These are phyloP conservation scores for Xenopus tropicalis DNA, from an alignment of 2,113 vertebrate genomes.

Conservation along the genomic window DNA sequence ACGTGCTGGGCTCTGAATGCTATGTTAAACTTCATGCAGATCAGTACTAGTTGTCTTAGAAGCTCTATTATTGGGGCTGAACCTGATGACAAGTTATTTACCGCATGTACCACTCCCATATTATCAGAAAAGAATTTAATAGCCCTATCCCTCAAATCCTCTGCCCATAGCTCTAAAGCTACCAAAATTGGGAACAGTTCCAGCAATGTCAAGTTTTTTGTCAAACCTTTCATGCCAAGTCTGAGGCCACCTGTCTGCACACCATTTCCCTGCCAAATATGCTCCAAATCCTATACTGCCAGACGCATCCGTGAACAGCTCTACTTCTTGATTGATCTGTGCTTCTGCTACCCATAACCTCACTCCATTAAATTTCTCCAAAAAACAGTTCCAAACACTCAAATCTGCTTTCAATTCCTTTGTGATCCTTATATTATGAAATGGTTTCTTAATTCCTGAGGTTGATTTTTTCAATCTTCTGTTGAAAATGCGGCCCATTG, in stretches of 20 bases:
- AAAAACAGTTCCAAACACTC: background rate
- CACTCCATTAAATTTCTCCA: background rate
- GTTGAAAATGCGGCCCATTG: background rate
- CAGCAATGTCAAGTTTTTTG: background rate
- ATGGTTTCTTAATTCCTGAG: background rate
- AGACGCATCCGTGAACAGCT: background rate
- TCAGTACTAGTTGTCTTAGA: background rate
- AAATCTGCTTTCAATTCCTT: background rate
- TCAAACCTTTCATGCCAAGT: background rate
- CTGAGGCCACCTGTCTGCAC: background rate
- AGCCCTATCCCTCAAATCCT: background rate
- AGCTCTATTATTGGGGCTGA: background rate
- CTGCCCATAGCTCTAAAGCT: background rate
- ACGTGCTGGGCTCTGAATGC: background rate
- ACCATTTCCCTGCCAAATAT: background rate
- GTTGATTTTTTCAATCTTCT: background rate
- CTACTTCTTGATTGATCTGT: background rate
- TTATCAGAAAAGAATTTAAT: background rate
- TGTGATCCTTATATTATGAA: background rate
- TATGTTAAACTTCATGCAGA: background rate
- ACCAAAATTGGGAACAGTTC: slow-evolving; percentile 1
- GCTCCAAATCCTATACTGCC: background rate
- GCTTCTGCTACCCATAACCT: background rate
- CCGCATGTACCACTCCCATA: background rate
- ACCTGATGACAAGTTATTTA: background rate